Evolutionary conservation across 1,140 invertebrate species (phyloP), one percentile per base, ranked within the genome.

Genomic region (Drosophila santomea): DNA sequence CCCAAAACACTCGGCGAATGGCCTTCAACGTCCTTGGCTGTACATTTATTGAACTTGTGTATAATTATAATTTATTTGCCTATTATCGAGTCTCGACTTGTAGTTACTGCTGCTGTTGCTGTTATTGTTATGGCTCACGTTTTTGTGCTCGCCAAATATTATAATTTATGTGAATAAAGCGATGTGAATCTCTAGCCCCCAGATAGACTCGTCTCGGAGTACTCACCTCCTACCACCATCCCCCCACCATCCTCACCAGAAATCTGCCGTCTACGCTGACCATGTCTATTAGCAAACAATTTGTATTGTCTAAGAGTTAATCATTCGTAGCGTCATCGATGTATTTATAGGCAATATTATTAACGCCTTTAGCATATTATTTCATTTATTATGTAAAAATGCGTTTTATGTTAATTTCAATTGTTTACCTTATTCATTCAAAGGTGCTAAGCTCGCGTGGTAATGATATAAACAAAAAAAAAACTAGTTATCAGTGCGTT

Each of bases 11-110:
- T 77, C 88, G 77, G 86, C 88, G 88, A 88, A 78, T 91, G 88
- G 88, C 88, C 88, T 91, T 91, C 88, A 91, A 84, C 83, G 88
- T 91, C 88, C 88, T 91, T 91, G 88, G 80, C 71, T 81, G 66
- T 73, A 67, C 73, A 79, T 83, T 86, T 72, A 66, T 79, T 78
- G 78, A 64, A 71, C 63, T 74, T 74, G 73, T 78, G 58, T 82
- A 69, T 80, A 90, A 90, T 86, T 90, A 90, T 86, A 76, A 83
- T 90, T 77, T 90, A 90, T 90, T 90, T 85, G 66, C 78, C 78
- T 83, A 89, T 83, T 88, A 88, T 85, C 76, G 74, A 74, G 50
- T 69, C 56, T 64, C 62, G 48, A 85, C 58, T 48, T 32, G 28
- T 75, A 11, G 28, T 51, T 28, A 20, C n/a, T 48, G 25, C 14